Evolutionary conservation across 2,888 invertebrate species (phyloP).

Genomic region (Agonopterix arenella): DNA sequence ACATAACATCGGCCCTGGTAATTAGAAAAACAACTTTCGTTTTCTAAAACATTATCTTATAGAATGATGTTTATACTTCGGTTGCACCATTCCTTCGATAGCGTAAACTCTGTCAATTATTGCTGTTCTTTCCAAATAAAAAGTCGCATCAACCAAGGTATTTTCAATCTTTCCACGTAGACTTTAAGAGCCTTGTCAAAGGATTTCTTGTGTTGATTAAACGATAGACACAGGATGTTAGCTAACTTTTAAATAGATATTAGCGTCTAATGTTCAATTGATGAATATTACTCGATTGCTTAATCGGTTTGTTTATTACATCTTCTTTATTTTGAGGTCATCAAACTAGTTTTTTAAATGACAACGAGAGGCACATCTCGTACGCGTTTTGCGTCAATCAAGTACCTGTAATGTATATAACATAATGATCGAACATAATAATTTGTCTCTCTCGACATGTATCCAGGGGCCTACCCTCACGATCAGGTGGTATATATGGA

Average conservation of each 20-base stretch:
- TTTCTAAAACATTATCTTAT: conserved; percentile 17
- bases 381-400: too few species aligned
- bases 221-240: conserved; percentile 18
- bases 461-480: too few species aligned
- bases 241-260: conserved; percentile 16
- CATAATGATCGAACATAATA: too few species aligned
- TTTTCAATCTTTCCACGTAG: too few species aligned
- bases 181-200: too few species aligned
- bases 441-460: too few species aligned
- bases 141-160: too few species aligned
- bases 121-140: too few species aligned
- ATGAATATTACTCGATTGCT: conserved; percentile 14
- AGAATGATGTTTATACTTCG: conserved; percentile 1
- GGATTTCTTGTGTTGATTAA: too few species aligned
- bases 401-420: too few species aligned
- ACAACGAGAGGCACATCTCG: too few species aligned
- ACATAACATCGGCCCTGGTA: conserved; percentile 44
- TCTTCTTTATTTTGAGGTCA: conserved; percentile 8
- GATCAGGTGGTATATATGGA: too few species aligned
- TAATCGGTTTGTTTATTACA: conserved; percentile 18
- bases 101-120: conserved; percentile 11
- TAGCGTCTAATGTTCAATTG: conserved; percentile 13
- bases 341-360: background rate
- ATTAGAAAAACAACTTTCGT: conserved; percentile 52
- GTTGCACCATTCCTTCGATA: background rate